Evolutionary conservation across 2,888 invertebrate genomes (phyloP).

Genomic region (Stratiomys singularior): DNA sequence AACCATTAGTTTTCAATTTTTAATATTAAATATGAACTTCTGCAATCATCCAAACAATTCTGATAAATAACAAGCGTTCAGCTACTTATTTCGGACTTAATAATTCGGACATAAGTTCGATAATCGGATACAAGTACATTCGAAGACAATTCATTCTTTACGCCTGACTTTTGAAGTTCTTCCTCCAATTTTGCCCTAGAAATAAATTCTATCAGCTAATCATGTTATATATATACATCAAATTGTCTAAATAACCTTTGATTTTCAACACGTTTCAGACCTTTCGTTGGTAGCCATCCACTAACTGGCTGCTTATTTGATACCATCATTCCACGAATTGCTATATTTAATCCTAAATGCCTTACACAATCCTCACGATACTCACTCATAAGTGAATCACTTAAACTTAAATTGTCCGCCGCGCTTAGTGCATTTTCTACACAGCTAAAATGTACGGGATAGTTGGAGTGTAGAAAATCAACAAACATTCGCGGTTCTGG

Average conservation of each 20-base stretch:
- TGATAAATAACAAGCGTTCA: too few species aligned
- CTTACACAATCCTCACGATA: slow-evolving; percentile 65
- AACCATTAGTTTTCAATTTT: too few species aligned
- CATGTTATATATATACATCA: background rate
- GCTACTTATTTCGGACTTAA: slow-evolving; percentile 11
- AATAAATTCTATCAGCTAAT: too few species aligned
- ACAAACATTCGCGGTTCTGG: slow-evolving; percentile 75
- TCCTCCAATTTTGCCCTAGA: slow-evolving; percentile 34
- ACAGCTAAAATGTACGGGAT: slow-evolving; percentile 75
- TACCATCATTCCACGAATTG: slow-evolving; percentile 77
- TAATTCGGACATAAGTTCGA: slow-evolving; percentile 48
- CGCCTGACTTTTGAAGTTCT: slow-evolving; percentile 30
- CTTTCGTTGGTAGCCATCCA: slow-evolving; percentile 80
- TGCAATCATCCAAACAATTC: too few species aligned
- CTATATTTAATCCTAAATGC: slow-evolving; percentile 71
- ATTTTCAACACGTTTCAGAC: slow-evolving; percentile 56
- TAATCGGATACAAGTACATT: slow-evolving; percentile 48
- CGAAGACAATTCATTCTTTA: slow-evolving; percentile 31
- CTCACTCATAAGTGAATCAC: slow-evolving; percentile 77
- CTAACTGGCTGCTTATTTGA: slow-evolving; percentile 74
- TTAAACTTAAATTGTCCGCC: slow-evolving; percentile 74
- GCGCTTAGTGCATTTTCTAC: slow-evolving; percentile 73
- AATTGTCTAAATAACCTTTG: slow-evolving; percentile 13
- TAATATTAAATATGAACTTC: too few species aligned
- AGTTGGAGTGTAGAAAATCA: slow-evolving; percentile 79